Evolutionary conservation across 1,140 invertebrate species (phyloP).

Genomic region (Littorina saxatilis): DNA sequence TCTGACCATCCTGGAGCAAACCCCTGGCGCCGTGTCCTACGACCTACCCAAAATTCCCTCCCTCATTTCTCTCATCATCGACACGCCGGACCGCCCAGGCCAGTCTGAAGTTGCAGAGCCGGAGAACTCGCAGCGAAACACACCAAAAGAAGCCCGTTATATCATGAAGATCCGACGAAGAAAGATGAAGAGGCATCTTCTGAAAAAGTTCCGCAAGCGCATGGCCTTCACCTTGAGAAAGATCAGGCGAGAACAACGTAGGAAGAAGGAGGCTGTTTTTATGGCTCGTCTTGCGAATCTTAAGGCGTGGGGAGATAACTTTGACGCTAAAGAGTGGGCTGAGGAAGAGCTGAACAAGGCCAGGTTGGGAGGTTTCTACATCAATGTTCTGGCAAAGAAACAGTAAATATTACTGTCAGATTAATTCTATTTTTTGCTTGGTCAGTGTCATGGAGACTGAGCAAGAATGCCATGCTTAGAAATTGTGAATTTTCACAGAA

Average conservation of each 20-base stretch:
- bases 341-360: slow-evolving; percentile 41
- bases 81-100: neutral
- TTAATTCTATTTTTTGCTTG: no score
- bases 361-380: slow-evolving; percentile 47
- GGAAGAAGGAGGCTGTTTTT: slow-evolving; percentile 45
- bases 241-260: neutral
- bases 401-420: neutral
- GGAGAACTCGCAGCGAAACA: neutral
- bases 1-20: neutral
- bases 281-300: slow-evolving; percentile 32
- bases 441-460: no score
- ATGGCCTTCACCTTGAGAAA: slow-evolving; percentile 42
- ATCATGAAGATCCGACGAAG: slow-evolving; percentile 46
- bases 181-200: slow-evolving; percentile 51
- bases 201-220: slow-evolving; percentile 49
- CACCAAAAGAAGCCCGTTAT: slow-evolving; percentile 34
- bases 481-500: no score
- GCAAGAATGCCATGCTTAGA: no score
- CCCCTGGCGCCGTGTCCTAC: neutral
- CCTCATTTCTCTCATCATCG: neutral
- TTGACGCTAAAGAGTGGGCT: slow-evolving; percentile 39
- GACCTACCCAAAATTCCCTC: neutral
- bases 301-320: slow-evolving; percentile 36
- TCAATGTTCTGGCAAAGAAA: slow-evolving; percentile 34
- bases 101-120: neutral